Conservation (phyloP, 2,888 invertebrate genomes). For the Amblyjoppa proteus region DNA sequence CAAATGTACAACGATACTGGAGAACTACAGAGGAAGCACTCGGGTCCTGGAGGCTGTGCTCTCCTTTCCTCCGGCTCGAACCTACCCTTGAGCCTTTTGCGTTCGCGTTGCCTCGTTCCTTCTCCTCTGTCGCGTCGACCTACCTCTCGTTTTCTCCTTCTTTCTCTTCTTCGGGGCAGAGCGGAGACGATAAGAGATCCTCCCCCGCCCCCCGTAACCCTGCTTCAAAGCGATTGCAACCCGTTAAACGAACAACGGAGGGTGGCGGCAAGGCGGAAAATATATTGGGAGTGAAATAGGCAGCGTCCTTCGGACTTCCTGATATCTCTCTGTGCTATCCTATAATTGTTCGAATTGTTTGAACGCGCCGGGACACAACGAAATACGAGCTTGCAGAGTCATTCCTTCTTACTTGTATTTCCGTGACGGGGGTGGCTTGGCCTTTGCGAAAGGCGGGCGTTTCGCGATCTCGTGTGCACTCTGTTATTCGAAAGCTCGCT, state of each 20-base stretch:
- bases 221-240: constrained; percentile 66
- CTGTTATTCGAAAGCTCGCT: no score
- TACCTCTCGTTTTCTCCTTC: constrained; percentile 23
- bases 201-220: constrained; percentile 40
- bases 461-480: no score
- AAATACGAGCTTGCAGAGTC: constrained; percentile 17
- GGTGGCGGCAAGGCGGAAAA: constrained; percentile 5
- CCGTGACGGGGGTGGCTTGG: neutral
- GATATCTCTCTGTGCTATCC: neutral
- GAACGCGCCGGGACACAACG: constrained; percentile 35
- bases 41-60: neutral
- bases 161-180: constrained; percentile 53
- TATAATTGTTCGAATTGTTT: constrained; percentile 52
- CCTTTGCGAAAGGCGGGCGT: neutral
- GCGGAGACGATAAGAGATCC: constrained; percentile 62
- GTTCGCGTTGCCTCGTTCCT: constrained; percentile 28
- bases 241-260: constrained; percentile 43
- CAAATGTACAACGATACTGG: constrained; percentile 62
- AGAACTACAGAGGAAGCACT: constrained; percentile 34
- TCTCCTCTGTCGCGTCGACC: constrained; percentile 33
- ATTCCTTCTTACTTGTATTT: neutral
- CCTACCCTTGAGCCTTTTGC: constrained; percentile 4
- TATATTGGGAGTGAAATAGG: constrained; percentile 56
- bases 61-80: constrained; percentile 8
- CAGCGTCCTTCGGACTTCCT: constrained; percentile 10